Conservation (phyloP, 2,888 invertebrate genomes). For the Andricus quercusramuli region DNA sequence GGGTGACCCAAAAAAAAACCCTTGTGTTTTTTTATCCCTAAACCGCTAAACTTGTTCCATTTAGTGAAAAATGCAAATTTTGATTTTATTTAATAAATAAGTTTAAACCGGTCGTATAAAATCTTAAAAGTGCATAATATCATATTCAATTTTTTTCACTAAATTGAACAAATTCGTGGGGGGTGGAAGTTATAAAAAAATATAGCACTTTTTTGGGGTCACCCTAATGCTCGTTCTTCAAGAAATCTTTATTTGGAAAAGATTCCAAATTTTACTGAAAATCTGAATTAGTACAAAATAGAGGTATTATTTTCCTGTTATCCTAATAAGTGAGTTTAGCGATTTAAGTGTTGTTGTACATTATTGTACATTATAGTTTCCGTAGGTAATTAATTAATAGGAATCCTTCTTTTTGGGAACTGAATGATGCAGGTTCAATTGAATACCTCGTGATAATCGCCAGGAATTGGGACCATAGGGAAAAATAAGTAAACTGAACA, state of each 20-base stretch:
- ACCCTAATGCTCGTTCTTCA: not conserved
- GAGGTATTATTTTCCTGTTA: constrained; percentile 23
- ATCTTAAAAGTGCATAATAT: too few relatives aligned
- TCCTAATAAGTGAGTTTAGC: constrained; percentile 26
- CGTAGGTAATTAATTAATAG: constrained; percentile 2
- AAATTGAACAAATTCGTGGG: too few relatives aligned
- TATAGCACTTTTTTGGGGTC: too few relatives aligned
- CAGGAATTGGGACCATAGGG: constrained; percentile 21
- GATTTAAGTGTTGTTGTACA: constrained; percentile 5
- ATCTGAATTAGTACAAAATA: constrained; percentile 39
- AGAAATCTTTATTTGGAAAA: not conserved
- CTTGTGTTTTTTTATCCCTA: too few relatives aligned
- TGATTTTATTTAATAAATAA: too few relatives aligned
- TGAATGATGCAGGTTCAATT: not conserved
- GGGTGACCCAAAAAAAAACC: too few relatives aligned
- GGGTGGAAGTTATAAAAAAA: too few relatives aligned
- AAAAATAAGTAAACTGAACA: not conserved
- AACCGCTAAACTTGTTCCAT: too few relatives aligned
- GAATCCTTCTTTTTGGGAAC: not conserved
- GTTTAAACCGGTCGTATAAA: too few relatives aligned
- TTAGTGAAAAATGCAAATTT: too few relatives aligned
- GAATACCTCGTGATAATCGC: constrained; percentile 22
- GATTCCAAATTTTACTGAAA: not conserved
- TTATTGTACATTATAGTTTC: not conserved
- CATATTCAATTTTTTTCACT: too few relatives aligned